A percentile compares a stretch with the other conserved stretches of the same genome.
phyloP scores from a whole-genome alignment of 2,797 vertebrate species.

The Decapterus maruadsi region DNA sequence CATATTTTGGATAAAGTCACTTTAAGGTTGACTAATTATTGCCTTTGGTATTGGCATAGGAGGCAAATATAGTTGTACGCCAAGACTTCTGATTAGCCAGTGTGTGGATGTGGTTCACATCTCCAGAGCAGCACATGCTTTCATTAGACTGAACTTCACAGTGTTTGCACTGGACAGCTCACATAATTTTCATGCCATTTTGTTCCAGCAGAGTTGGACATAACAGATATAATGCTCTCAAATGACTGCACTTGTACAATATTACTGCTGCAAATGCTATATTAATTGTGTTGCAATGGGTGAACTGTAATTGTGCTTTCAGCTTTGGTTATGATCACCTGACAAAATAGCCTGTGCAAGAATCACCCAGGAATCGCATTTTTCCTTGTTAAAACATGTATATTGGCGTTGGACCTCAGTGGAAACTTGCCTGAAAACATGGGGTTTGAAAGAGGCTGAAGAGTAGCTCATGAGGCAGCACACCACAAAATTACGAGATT shows the following conservation, averaged over 20 bases:
- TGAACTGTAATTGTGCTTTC: slow-evolving; percentile 36
- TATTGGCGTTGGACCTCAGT: too few relatives aligned
- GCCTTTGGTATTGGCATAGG: slow-evolving; percentile 38
- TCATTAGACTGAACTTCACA: slow-evolving; percentile 6
- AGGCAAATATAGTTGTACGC: slow-evolving; percentile 27
- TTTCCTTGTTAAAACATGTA: too few relatives aligned
- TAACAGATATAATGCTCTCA: slow-evolving; percentile 16
- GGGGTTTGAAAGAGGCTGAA: too few relatives aligned
- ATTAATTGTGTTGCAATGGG: slow-evolving; percentile 9
- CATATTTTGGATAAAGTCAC: slow-evolving; percentile 47
- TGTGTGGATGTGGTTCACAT: slow-evolving; percentile 21
- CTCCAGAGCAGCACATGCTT: background rate
- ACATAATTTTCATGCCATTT: slow-evolving; percentile 14
- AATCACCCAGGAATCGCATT: too few relatives aligned
- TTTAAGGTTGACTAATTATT: slow-evolving; percentile 48
- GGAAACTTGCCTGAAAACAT: too few relatives aligned
- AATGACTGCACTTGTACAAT: slow-evolving; percentile 22
- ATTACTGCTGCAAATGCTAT: slow-evolving; percentile 26
- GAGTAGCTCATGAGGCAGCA: too few relatives aligned
- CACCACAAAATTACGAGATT: too few relatives aligned
- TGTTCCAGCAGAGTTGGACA: slow-evolving; percentile 7
- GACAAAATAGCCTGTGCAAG: background rate
- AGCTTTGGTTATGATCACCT: slow-evolving; percentile 24
- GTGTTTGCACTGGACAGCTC: slow-evolving; percentile 17
- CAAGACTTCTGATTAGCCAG: slow-evolving; percentile 15